Conservation (phyloP, 2,113 vertebrate genomes). For the Ardeotis arabs region DNA sequence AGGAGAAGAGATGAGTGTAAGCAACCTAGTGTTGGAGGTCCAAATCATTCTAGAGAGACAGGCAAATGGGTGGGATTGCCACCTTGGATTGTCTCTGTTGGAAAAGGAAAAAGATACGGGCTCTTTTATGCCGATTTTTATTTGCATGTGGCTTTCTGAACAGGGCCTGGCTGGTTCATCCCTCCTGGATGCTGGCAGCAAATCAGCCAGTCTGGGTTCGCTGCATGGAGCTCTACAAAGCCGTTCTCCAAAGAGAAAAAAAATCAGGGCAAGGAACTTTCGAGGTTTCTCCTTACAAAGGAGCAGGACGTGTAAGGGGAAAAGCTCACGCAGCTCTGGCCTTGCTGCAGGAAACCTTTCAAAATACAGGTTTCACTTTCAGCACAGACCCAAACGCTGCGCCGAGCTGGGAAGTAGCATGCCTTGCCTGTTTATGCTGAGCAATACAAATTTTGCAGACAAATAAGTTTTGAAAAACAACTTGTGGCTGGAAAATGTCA, state of each 20-base stretch:
- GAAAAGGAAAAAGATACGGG: accelerated
- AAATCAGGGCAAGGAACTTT: neutral
- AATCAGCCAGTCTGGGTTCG: neutral
- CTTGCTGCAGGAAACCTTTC: slow-evolving; percentile 45
- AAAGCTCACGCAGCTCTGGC: slow-evolving; percentile 6
- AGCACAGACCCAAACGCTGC: accelerated
- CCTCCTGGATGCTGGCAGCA: neutral
- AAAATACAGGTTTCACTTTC: slow-evolving; percentile 64
- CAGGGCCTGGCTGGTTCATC: neutral
- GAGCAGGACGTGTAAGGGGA: neutral
- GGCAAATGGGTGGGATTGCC: neutral
- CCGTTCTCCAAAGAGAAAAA: neutral
- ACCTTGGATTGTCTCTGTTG: neutral
- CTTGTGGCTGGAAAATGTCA: slow-evolving; percentile 47
- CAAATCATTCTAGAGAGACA: neutral
- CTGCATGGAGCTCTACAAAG: neutral
- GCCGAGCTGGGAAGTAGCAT: accelerated
- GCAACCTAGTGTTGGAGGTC: neutral
- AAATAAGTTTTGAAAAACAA: slow-evolving; percentile 39
- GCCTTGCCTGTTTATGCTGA: neutral
- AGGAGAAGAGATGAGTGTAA: neutral
- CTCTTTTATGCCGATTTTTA: neutral
- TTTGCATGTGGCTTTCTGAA: neutral
- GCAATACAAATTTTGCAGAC: neutral
- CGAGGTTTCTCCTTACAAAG: slow-evolving; percentile 26